These are phyloP conservation scores for Drosophila pseudoananassae DNA, from an alignment of 1,140 invertebrate species.

Conservation along the genomic window DNA sequence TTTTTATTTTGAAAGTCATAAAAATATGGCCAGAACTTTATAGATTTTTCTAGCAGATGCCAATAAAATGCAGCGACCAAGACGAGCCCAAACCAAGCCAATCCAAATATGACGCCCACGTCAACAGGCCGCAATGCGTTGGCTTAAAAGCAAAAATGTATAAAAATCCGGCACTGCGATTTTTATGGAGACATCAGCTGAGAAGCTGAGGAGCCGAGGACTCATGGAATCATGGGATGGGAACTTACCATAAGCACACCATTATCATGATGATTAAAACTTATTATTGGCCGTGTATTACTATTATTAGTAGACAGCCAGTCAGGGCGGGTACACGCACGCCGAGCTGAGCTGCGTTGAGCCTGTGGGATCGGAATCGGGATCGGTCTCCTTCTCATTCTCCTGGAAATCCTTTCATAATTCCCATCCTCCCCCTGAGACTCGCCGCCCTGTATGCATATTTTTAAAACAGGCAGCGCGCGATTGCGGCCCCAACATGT, in stretches of 20 bases:
- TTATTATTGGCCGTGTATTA: conserved; percentile 78
- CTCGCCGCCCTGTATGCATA: conserved; percentile 58
- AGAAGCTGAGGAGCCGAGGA: conserved; percentile 8
- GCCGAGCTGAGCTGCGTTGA: conserved; percentile 32
- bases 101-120: conserved; percentile 48
- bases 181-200: conserved; percentile 79
- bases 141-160: conserved; percentile 67
- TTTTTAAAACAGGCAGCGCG: conserved; percentile 75
- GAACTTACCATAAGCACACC: conserved; percentile 64
- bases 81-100: not conserved
- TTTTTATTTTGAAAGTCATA: conserved; percentile 33
- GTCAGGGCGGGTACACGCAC: conserved; percentile 61
- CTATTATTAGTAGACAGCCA: conserved; percentile 69
- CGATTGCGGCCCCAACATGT: conserved; percentile 66
- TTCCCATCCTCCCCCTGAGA: conserved; percentile 26
- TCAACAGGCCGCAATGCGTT: conserved; percentile 29
- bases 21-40: conserved; percentile 36
- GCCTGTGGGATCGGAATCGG: conserved; percentile 26
- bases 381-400: not conserved
- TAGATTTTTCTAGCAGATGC: conserved; percentile 48
- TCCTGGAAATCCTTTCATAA: conserved; percentile 67
- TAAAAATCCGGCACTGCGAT: conserved; percentile 38
- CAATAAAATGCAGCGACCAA: conserved; percentile 2
- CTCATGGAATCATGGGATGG: conserved; percentile 7
- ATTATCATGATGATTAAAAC: conserved; percentile 82